phyloP scores from a whole-genome alignment of 2,888 invertebrate genomes.

The Drosophila picticornis region DNA sequence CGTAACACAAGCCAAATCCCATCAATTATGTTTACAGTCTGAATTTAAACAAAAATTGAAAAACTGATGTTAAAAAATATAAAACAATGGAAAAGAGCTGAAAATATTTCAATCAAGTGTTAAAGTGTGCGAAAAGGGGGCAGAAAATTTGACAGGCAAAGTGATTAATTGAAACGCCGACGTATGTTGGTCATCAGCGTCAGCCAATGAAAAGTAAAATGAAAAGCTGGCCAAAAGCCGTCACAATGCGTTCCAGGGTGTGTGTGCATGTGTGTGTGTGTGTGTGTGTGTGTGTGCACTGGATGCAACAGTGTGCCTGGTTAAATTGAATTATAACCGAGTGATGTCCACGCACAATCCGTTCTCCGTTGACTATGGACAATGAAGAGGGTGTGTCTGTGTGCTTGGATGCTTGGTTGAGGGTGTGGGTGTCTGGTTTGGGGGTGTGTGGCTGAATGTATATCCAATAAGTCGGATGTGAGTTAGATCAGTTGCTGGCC shows the following conservation, averaged over 20 bases:
- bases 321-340: conserved; percentile 70
- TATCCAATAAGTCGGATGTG: conserved; percentile 19
- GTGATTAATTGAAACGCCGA: conserved; percentile 67
- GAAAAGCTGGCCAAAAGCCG: conserved; percentile 44
- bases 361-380: conserved; percentile 9
- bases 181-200: conserved; percentile 63
- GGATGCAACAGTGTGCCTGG: conserved; percentile 20
- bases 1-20: conserved; percentile 15
- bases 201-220: conserved; percentile 55
- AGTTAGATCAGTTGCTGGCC: conserved; percentile 18
- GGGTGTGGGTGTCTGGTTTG: not conserved
- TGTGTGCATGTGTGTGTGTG: conserved; percentile 5
- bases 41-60: conserved; percentile 42
- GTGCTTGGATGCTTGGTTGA: not conserved
- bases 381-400: not conserved
- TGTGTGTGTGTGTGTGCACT: conserved; percentile 11
- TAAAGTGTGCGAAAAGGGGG: conserved; percentile 3
- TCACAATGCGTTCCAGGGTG: conserved; percentile 10
- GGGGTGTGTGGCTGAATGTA: not conserved
- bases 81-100: conserved; percentile 9
- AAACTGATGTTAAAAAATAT: not conserved
- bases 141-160: not conserved
- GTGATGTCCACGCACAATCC: conserved; percentile 52
- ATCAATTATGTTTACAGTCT: conserved; percentile 62
- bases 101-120: conserved; percentile 11